Evolutionary conservation across 2,113 vertebrate genomes (phyloP).

Genomic region (Dissostichus mawsoni): DNA sequence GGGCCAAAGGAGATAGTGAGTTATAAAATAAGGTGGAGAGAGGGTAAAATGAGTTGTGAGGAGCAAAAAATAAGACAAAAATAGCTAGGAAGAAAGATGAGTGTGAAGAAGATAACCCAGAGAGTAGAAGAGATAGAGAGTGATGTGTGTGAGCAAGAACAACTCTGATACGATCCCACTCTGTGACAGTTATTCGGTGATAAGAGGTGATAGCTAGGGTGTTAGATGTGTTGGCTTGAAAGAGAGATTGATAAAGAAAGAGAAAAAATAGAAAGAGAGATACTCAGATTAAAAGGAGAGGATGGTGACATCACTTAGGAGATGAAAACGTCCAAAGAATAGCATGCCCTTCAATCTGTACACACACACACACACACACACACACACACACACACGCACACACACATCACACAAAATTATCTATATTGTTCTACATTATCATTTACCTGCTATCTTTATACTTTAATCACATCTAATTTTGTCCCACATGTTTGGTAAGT

Average conservation of each 20-base stretch:
- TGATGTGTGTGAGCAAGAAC: slow-evolving; percentile 61
- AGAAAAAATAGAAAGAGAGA: not conserved
- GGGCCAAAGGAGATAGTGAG: slow-evolving; percentile 20
- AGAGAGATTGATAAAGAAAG: slow-evolving; percentile 43
- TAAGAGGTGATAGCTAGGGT: slow-evolving; percentile 54
- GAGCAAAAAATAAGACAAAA: slow-evolving; percentile 30
- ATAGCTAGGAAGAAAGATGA: slow-evolving; percentile 52
- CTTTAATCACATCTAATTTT: not conserved
- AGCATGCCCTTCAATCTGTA: slow-evolving; percentile 66
- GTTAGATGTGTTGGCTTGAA: slow-evolving; percentile 48
- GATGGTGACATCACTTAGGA: slow-evolving; percentile 74
- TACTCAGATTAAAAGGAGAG: slow-evolving; percentile 61
- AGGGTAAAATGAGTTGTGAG: not conserved
- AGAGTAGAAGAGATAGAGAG: slow-evolving; percentile 35
- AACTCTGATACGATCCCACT: slow-evolving; percentile 64
- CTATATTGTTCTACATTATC: no score
- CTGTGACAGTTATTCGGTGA: slow-evolving; percentile 63
- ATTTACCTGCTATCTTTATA: no score
- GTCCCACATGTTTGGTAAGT: no score
- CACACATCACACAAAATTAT: not conserved
- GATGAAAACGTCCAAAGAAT: slow-evolving; percentile 67
- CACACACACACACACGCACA: slow-evolving; percentile 23
- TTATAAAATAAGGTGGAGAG: not conserved
- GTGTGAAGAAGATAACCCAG: slow-evolving; percentile 51
- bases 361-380: slow-evolving; percentile 21